Base-by-base conservation (phyloP, 2,113 vertebrate genomes). In the Procavia capensis region DNA sequence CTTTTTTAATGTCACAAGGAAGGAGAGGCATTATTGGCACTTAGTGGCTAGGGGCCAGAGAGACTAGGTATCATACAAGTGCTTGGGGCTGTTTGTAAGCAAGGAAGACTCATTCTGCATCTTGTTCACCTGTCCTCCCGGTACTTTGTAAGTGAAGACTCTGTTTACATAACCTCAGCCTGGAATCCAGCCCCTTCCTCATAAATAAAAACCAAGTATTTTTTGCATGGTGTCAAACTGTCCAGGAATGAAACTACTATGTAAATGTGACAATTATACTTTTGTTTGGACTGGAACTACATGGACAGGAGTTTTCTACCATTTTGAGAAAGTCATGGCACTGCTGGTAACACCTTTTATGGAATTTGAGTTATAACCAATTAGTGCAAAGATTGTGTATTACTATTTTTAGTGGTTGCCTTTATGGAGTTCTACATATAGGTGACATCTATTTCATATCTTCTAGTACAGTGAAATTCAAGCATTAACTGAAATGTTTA, bases 401-500 rank as follows among this genome's bases (percentile, higher is more conserved):
- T 31, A n/a, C 25, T 29, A 20, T 34, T 90, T 93, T 64, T 45
- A 80, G 50, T 39, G 20, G 5, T 20, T 76, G 64, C n/a, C 57
- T 34, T 90, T 87, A 79, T 87, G 78, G 36, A 82, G 74, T 81
- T 22, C 43, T 59, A 59, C 19, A 29, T 8, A 9, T 20, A 70
- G 25, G 66, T 63, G 34, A 61, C 47, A n/a, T 45, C 43, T 86
- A 34, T 3, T 70, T 88, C 22, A 29, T 41, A 31, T 92, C 82
- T 86, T 97, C 57, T 54, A 86, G 39, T 72, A 1, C 45, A 82
- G 29, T 70, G 4, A 75, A 50, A 36, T 63, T 43, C 8, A 83
- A 57, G 29, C 59, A 85, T 45, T 54, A 84, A 70, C 9, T 45
- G 41, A 92, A 93, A 79, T 80, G 61, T 74, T 91, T 78, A 92